phyloP scores from a whole-genome alignment of 2,113 vertebrate genomes.

The Pipra filicauda region DNA sequence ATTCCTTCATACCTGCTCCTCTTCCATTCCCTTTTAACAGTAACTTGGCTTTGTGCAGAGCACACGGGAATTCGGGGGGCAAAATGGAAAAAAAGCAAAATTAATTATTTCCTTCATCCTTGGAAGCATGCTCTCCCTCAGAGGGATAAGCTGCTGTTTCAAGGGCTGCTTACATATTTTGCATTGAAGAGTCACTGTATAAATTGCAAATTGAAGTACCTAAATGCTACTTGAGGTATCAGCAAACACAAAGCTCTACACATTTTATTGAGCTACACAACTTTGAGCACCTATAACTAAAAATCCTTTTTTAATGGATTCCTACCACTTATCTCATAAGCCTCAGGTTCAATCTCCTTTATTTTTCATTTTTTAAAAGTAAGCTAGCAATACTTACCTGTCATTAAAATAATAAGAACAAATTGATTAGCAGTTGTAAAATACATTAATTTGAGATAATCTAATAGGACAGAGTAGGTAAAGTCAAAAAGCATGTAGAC shows the following conservation, averaged over 20 bases:
- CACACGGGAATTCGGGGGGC: fast-evolving
- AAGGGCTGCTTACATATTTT: background rate
- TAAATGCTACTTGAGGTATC: background rate
- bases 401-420: background rate
- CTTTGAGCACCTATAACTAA: background rate
- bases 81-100: background rate
- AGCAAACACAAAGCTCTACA: background rate
- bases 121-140: background rate
- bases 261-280: background rate
- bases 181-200: background rate
- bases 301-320: background rate
- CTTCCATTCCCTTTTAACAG: background rate
- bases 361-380: background rate
- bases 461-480: background rate
- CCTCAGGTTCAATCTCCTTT: background rate
- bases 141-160: background rate
- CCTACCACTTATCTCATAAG: background rate
- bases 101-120: background rate
- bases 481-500: background rate
- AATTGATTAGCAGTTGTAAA: background rate
- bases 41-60: background rate
- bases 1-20: background rate
- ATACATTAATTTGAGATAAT: background rate
- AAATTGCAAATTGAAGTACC: background rate
- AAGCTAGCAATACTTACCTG: background rate